Conservation (phyloP, 2,888 invertebrate species). For the Tachystola acroxantha region DNA sequence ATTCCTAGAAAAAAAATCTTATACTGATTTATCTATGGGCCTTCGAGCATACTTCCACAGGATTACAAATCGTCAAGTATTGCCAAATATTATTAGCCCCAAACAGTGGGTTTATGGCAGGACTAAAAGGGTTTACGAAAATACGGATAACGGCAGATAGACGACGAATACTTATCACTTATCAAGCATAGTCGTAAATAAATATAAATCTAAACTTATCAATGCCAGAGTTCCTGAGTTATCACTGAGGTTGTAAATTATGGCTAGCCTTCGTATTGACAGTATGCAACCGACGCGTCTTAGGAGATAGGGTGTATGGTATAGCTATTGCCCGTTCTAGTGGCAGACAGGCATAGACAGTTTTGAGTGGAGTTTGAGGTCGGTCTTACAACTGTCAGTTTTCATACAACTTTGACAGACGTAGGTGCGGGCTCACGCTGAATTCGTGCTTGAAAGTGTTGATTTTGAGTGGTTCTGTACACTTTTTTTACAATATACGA, state of each 20-base stretch:
- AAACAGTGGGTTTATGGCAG: background rate
- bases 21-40: too few relatives aligned
- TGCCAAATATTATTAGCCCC: background rate
- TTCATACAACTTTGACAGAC: too few relatives aligned
- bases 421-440: too few relatives aligned
- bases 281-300: slow-evolving; percentile 1
- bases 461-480: too few relatives aligned
- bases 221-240: slow-evolving; percentile 5
- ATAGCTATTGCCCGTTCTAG: too few relatives aligned
- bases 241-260: slow-evolving; percentile 9
- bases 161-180: background rate
- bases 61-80: background rate
- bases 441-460: too few relatives aligned
- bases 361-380: too few relatives aligned
- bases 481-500: too few relatives aligned
- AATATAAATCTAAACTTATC: slow-evolving; percentile 14
- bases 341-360: too few relatives aligned
- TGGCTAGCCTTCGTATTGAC: slow-evolving; percentile 3
- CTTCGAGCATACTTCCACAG: background rate
- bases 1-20: too few relatives aligned
- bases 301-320: background rate
- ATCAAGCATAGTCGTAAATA: slow-evolving; percentile 8
- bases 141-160: background rate
- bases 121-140: background rate
- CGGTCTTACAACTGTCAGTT: too few relatives aligned